These are phyloP conservation scores for Cirrhinus mrigala DNA, from an alignment of 2,797 vertebrate species.

Conservation along the genomic window DNA sequence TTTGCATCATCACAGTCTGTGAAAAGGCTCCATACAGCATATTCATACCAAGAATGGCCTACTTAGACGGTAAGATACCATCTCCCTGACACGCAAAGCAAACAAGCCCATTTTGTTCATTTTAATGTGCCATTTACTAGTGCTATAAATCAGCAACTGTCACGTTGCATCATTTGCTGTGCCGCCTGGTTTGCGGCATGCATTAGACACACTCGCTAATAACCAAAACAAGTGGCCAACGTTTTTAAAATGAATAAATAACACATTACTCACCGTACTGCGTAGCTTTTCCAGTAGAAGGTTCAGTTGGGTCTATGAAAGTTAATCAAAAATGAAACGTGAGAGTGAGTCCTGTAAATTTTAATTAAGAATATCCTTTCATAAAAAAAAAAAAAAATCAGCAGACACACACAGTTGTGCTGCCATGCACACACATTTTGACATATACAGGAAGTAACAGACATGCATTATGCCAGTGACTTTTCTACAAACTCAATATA, in stretches of 20 bases:
- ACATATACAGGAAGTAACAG: constrained; percentile 21
- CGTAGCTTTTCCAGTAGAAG: constrained; percentile 96
- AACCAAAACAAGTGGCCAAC: constrained; percentile 19
- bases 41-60: not conserved
- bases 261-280: constrained; percentile 89
- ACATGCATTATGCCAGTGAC: constrained; percentile 37
- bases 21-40: not conserved
- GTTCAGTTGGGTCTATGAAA: constrained; percentile 93
- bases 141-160: not conserved
- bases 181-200: constrained; percentile 1
- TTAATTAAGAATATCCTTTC: not conserved
- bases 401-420: not conserved
- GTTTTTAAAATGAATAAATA: constrained; percentile 15
- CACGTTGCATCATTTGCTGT: not conserved
- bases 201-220: constrained; percentile 20
- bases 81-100: not conserved
- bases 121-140: not conserved
- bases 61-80: not conserved
- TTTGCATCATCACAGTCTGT: not conserved
- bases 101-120: not conserved
- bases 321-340: constrained; percentile 49
- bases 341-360: not conserved
- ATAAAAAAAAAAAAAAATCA: not conserved
- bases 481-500: not conserved
- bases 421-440: constrained; percentile 21